Percentiles rank a stretch among this genome's conserved stretches.
These are phyloP conservation scores for Murina feae DNA, from an alignment of 2,113 vertebrate species.

Conservation along the genomic window DNA sequence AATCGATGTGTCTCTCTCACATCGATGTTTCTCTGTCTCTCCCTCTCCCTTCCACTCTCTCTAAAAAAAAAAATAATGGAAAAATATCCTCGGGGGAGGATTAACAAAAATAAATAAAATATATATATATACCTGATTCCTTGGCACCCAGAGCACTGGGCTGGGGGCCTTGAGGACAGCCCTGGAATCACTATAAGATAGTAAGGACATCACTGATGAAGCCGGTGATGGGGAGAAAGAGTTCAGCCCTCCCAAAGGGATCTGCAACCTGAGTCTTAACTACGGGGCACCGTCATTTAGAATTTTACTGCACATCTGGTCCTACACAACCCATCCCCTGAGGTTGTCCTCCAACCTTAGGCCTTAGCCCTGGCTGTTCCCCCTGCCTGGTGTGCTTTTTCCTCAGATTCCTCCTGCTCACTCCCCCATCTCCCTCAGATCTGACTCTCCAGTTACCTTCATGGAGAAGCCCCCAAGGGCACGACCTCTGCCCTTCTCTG, in stretches of 20 bases:
- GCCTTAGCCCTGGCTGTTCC: neutral
- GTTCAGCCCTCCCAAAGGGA: neutral
- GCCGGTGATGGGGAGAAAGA: neutral
- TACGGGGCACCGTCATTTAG: neutral
- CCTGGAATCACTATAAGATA: no score
- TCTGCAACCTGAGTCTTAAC: neutral
- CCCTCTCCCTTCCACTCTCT: no score
- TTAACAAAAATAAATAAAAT: no score
- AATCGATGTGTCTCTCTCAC: no score
- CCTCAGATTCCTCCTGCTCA: neutral
- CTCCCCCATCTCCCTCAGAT: neutral
- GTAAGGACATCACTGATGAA: neutral
- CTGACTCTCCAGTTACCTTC: neutral
- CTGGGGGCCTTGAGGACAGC: neutral
- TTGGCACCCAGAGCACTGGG: neutral
- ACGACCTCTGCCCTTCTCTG: neutral
- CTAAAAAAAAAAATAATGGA: no score
- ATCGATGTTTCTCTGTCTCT: no score
- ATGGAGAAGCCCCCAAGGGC: neutral
- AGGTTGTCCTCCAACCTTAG: neutral
- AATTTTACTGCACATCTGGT: neutral
- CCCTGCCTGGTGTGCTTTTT: neutral
- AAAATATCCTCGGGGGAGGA: no score
- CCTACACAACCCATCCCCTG: no score
- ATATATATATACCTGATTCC: neutral